Evolutionary conservation across 2,888 invertebrate genomes (phyloP).

Genomic region (Acronicta alni): DNA sequence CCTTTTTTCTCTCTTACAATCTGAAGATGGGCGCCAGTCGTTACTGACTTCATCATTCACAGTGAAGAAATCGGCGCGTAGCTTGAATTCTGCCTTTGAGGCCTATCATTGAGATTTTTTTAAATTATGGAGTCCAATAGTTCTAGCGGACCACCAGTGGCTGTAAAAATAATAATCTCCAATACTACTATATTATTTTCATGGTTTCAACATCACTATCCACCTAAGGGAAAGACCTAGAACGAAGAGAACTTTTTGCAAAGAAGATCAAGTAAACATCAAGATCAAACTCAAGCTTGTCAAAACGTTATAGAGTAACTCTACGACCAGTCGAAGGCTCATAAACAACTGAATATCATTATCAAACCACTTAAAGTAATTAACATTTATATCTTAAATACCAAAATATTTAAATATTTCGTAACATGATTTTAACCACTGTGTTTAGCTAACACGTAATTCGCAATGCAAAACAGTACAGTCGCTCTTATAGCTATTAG

Average conservation of each 20-base stretch:
- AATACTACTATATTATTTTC: too few relatives aligned
- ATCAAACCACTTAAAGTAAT: slow-evolving; percentile 28
- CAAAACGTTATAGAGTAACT: too few relatives aligned
- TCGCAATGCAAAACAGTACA: slow-evolving; percentile 68
- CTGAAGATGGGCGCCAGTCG: too few relatives aligned
- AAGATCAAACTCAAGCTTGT: background rate
- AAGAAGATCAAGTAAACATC: background rate
- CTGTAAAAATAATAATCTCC: background rate
- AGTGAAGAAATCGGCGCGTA: too few relatives aligned
- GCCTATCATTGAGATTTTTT: too few relatives aligned
- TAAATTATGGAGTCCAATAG: too few relatives aligned
- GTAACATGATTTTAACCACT: slow-evolving; percentile 32
- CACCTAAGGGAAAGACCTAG: too few relatives aligned
- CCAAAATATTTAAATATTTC: slow-evolving; percentile 41
- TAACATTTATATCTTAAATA: slow-evolving; percentile 39
- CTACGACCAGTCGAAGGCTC: background rate
- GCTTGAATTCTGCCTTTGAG: too few relatives aligned
- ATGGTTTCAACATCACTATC: background rate
- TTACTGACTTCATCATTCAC: too few relatives aligned
- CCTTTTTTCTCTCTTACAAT: too few relatives aligned
- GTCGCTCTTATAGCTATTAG: slow-evolving; percentile 49
- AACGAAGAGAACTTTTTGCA: background rate
- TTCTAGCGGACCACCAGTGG: background rate
- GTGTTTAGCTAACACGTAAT: slow-evolving; percentile 48
- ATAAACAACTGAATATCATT: slow-evolving; percentile 9